Evolutionary conservation across 2,888 invertebrate species (phyloP).

Genomic region (Xestobium rufovillosum): DNA sequence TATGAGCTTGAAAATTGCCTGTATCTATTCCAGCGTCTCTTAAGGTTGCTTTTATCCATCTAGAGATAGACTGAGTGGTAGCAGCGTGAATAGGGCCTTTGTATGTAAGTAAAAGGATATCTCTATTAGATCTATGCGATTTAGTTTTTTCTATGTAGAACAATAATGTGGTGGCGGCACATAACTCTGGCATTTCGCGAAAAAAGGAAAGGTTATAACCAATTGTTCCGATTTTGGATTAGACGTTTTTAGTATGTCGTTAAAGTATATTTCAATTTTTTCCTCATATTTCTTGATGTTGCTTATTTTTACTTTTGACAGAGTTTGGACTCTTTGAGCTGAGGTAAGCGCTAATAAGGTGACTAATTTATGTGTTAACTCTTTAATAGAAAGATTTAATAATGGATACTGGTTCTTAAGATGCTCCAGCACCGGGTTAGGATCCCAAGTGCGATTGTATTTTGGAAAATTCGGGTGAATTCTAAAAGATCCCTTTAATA

Average conservation of each 20-base stretch:
- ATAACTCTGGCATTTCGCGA: slow-evolving; percentile 13
- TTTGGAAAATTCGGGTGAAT: no score
- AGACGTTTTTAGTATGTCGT: no score
- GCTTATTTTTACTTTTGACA: no score
- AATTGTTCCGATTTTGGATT: no score
- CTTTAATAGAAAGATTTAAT: no score
- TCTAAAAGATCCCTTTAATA: no score
- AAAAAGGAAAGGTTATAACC: no score
- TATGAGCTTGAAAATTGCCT: slow-evolving; percentile 13
- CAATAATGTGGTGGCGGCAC: slow-evolving; percentile 13
- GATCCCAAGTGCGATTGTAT: no score
- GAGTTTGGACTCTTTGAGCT: slow-evolving; percentile 12
- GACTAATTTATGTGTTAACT: slow-evolving; percentile 10
- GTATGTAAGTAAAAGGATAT: no score
- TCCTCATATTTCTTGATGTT: slow-evolving; percentile 4
- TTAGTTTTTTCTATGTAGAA: slow-evolving; percentile 6
- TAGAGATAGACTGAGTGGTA: slow-evolving; percentile 16
- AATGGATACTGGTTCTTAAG: no score
- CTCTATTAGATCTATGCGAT: neutral
- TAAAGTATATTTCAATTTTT: slow-evolving; percentile 10
- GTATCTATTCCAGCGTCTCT: slow-evolving; percentile 17
- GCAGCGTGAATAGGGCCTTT: slow-evolving; percentile 17
- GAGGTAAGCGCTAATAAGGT: slow-evolving; percentile 9
- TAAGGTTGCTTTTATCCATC: slow-evolving; percentile 16
- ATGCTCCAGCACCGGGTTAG: no score